Evolutionary conservation across 2,113 vertebrate species (phyloP), one percentile per base, ranked within the genome.

Genomic region (Chauna torquata): DNA sequence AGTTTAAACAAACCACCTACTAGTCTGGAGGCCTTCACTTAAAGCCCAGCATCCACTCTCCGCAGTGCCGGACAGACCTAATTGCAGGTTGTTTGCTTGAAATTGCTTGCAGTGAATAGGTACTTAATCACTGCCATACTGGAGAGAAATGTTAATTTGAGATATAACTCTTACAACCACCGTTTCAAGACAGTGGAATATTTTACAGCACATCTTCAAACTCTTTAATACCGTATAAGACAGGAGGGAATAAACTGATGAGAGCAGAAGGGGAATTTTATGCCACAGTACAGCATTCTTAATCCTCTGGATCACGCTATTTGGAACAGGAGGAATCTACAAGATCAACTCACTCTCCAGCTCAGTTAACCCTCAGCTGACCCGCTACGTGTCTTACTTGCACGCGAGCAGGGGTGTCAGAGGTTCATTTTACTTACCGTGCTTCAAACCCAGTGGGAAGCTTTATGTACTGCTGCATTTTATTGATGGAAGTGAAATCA

Each of bases 31-130:
- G 40, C 52, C 70, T 84, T 10, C 55, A 38, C 42, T 75, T 12
- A 23, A 49, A 36, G 15, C 13, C 32, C 88, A 55, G 84, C 52
- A 45, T 32, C 65, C 27, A 7, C 5, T 47, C 55, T 0, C 1
- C 22, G n/a, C 11, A 23, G 54, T 3, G 30, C 3, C 0, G 55
- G 83, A 54, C 47, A 64, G 47, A 70, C 11, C 52, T 75, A 15
- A 66, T 22, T 1, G 0, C 3, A 18, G 18, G 24, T 1, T 44
- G 54, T 3, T 47, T 36, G 49, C 32, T 32, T 45, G 19, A 23
- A 86, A 34, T 3, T 45, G 62, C 58, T n/a, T 1, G 11, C 38
- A 50, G 59, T 9, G 28, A 83, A 64, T 3, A 65, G 58, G 71
- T 30, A 19, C 27, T 50, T 68, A 14, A 38, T 42, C 75, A 52